Evolutionary conservation across 1,140 invertebrate genomes (phyloP), one percentile per base, ranked within the genome.

Genomic region (Magallana gigas): DNA sequence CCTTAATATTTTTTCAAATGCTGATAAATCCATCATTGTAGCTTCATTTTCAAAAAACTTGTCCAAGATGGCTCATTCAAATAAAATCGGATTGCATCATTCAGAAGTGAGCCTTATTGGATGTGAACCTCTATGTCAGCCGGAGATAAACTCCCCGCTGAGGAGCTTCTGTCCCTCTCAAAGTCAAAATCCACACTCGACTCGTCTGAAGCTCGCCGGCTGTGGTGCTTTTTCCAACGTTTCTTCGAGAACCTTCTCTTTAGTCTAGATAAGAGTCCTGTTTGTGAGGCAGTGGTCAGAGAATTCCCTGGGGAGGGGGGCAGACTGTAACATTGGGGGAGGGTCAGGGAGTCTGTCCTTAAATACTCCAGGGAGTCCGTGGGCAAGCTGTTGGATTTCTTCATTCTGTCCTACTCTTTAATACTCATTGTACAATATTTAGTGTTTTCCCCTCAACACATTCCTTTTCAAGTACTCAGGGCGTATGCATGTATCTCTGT

Each of bases 291-390:
- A 16, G 60, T 12, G 60, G 60, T 76, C 12, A 76, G 23, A 29
- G 68, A 29, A 11, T 12, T 76, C 68, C 68, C 68, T 6, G 68
- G 68, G 23, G 68, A 76, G 12, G 68, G 8, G 68, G 68, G 68
- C 8, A 76, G 23, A 36, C 68, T 76, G 36, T 29, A 76, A 29
- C 18, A 76, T 12, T 76, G 23, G 23, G 8, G 18, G 36, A 11
- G 18, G 8, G 18, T 76, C 18, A 36, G 23, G 8, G 7, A 76
- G 5, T 12, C 23, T 0, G 18, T 9, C 23, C 68, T 29, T 48
- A 76, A 76, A 76, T 76, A 76, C 14, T 76, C 68, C 68, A 76
- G 29, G 68, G 68, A 76, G 23, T 76, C 23, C 1, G 68, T 76
- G 4, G 68, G 68, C 68, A 76, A 76, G 36, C 68, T 76, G 23